Evolutionary conservation across 2,888 invertebrate genomes (phyloP).

Genomic region (Rhyacophila evoluta): DNA sequence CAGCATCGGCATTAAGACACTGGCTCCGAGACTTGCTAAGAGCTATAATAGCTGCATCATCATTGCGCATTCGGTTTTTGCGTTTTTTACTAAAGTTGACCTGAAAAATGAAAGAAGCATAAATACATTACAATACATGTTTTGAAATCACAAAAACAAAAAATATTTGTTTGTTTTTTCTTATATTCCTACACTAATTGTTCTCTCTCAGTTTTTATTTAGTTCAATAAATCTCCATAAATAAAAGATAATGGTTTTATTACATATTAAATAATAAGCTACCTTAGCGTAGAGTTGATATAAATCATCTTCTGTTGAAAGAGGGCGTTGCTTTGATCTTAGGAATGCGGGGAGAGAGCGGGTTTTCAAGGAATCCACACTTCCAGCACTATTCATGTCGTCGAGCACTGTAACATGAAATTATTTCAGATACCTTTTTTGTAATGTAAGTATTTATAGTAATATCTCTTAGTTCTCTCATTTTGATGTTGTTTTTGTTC

Average conservation of each 20-base stretch:
- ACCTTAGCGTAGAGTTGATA: constrained; percentile 80
- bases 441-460: too few species aligned
- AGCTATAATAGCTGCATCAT: constrained; percentile 85
- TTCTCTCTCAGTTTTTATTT: too few species aligned
- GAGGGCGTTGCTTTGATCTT: constrained; percentile 75
- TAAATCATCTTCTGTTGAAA: constrained; percentile 77
- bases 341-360: constrained; percentile 81
- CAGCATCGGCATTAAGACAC: constrained; percentile 81
- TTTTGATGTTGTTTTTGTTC: too few species aligned
- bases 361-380: constrained; percentile 69
- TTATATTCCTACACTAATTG: too few species aligned
- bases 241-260: too few species aligned
- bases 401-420: constrained; percentile 69
- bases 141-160: neutral
- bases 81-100: constrained; percentile 83
- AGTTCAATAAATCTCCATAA: too few species aligned
- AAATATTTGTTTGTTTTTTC: too few species aligned
- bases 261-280: neutral
- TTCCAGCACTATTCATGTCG: constrained; percentile 68
- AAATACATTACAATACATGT: neutral
- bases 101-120: constrained; percentile 61
- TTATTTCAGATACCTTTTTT: too few species aligned
- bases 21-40: constrained; percentile 80
- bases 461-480: too few species aligned
- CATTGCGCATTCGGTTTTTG: constrained; percentile 84